phyloP scores from a whole-genome alignment of 2,797 vertebrate species.

The Agapornis canus region DNA sequence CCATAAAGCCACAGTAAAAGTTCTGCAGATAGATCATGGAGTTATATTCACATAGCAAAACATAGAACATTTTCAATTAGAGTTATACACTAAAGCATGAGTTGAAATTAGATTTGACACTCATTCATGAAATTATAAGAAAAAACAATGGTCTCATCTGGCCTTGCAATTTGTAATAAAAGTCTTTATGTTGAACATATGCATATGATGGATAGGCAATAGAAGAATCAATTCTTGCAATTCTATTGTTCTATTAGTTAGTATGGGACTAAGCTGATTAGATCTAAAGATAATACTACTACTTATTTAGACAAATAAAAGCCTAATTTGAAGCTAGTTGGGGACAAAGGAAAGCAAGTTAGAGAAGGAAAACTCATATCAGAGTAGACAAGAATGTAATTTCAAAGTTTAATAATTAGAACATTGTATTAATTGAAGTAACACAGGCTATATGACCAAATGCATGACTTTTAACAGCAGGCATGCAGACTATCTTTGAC shows the following conservation, averaged over 20 bases:
- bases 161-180: neutral
- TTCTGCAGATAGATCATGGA: neutral
- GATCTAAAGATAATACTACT: neutral
- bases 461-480: slow-evolving; percentile 12
- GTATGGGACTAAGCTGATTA: neutral
- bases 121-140: neutral
- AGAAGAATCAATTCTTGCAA: neutral
- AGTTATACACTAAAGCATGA: neutral
- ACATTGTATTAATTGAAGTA: neutral
- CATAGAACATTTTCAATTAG: neutral
- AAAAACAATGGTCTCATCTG: neutral
- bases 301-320: neutral
- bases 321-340: neutral
- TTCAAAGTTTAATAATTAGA: slow-evolving; percentile 30
- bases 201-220: neutral
- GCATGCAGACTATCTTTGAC: neutral
- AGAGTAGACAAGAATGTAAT: neutral
- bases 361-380: neutral
- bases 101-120: neutral
- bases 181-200: neutral
- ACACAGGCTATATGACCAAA: neutral
- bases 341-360: neutral
- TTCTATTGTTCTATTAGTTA: neutral
- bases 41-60: neutral
- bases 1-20: neutral